A percentile compares a stretch with the other conserved stretches of the same genome.
Conservation (phyloP, 64 coral and sea anemone genomes). For the Actinia tenebrosa region DNA sequence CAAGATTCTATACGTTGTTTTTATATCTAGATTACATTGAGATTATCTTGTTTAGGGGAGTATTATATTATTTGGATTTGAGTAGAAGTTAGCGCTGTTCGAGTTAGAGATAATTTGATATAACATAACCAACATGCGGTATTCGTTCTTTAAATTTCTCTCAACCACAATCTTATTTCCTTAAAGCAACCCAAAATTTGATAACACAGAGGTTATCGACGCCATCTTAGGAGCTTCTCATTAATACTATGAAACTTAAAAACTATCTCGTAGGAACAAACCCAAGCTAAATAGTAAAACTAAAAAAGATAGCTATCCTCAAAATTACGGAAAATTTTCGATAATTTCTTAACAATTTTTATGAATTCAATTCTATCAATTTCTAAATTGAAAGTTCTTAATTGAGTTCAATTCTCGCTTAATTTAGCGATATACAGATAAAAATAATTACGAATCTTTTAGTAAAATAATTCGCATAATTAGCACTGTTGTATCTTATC, state of each 20-base stretch:
- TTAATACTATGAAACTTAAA: not conserved
- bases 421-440: not conserved
- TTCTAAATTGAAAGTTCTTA: not conserved
- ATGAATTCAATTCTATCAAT: not conserved
- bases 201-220: not conserved
- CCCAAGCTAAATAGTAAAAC: not conserved
- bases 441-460: not conserved
- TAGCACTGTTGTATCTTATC: not conserved
- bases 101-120: not conserved
- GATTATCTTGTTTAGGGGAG: not conserved
- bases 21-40: not conserved
- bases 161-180: not conserved
- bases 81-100: not conserved
- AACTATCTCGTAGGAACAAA: not conserved
- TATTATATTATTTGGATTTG: not conserved
- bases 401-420: not conserved
- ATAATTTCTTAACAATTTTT: not conserved
- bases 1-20: not conserved
- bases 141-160: not conserved
- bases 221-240: not conserved
- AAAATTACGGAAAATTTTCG: not conserved
- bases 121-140: not conserved
- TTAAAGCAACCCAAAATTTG: not conserved
- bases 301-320: not conserved
- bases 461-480: constrained; percentile 1